phyloP scores from a whole-genome alignment of 2,797 vertebrate genomes.

The Parauchenoglanis ngamensis region DNA sequence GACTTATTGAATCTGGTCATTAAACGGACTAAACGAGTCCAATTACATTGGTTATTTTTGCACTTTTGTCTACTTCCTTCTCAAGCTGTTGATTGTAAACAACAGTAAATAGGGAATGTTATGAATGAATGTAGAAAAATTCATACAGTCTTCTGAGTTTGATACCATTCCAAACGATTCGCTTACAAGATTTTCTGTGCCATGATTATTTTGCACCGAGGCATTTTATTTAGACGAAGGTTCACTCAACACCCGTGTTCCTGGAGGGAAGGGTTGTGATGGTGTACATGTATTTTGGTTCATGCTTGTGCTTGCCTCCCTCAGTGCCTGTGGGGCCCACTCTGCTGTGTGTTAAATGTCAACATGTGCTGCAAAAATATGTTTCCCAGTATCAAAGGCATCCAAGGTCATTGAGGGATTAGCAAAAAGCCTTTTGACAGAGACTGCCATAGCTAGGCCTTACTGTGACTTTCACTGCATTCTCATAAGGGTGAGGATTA shows the following conservation, averaged over 20 bases:
- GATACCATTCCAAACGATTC: not conserved
- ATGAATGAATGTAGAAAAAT: not conserved
- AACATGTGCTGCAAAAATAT: constrained; percentile 72
- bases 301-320: constrained; percentile 75
- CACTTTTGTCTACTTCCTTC: constrained; percentile 16
- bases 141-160: not conserved
- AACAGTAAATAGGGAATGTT: not conserved
- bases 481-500: constrained; percentile 40
- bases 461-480: constrained; percentile 31
- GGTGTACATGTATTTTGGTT: constrained; percentile 68
- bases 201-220: not conserved
- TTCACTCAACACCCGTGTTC: constrained; percentile 35
- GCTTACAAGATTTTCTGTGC: not conserved
- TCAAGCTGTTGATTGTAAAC: not conserved
- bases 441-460: constrained; percentile 45
- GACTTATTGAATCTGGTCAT: constrained; percentile 34
- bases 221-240: not conserved
- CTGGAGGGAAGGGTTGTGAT: constrained; percentile 49
- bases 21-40: constrained; percentile 1
- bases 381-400: constrained; percentile 65
- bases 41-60: constrained; percentile 15
- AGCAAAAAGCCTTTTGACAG: constrained; percentile 49
- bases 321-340: constrained; percentile 74
- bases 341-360: constrained; percentile 76
- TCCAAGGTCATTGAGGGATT: constrained; percentile 69